Conservation (phyloP, 2,797 vertebrate species). For the Pogoniulus pusillus region DNA sequence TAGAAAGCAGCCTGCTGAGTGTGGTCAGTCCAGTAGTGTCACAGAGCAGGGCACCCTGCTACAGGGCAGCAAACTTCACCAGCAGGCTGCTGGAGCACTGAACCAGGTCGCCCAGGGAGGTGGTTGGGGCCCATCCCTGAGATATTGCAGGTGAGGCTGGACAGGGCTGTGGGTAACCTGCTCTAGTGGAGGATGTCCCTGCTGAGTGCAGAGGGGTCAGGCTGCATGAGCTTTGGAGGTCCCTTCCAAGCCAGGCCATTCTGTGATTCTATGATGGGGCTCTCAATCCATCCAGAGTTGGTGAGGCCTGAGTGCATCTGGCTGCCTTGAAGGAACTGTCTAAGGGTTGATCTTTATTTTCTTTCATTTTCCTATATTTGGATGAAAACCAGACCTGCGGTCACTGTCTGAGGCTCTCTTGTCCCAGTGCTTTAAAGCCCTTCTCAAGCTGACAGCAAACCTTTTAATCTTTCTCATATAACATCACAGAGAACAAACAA, state of each 20-base stretch:
- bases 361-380: not conserved
- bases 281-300: not conserved
- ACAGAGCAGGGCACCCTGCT: not conserved
- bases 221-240: accelerated
- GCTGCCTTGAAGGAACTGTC: not conserved
- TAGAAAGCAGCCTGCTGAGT: accelerated
- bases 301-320: not conserved
- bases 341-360: constrained; percentile 25
- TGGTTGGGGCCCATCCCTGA: no score
- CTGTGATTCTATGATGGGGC: not conserved
- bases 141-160: no score
- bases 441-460: constrained; percentile 20
- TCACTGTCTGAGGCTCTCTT: constrained; percentile 29
- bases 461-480: constrained; percentile 61
- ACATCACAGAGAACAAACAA: constrained; percentile 60
- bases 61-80: no score
- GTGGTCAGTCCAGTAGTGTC: accelerated
- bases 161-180: no score
- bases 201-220: no score
- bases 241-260: no score
- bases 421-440: constrained; percentile 40
- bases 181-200: no score
- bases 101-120: no score
- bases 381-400: constrained; percentile 49
- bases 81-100: no score